Evolutionary conservation across 2,888 invertebrate species (phyloP).

Genomic region (Tetrapedia diversipes): DNA sequence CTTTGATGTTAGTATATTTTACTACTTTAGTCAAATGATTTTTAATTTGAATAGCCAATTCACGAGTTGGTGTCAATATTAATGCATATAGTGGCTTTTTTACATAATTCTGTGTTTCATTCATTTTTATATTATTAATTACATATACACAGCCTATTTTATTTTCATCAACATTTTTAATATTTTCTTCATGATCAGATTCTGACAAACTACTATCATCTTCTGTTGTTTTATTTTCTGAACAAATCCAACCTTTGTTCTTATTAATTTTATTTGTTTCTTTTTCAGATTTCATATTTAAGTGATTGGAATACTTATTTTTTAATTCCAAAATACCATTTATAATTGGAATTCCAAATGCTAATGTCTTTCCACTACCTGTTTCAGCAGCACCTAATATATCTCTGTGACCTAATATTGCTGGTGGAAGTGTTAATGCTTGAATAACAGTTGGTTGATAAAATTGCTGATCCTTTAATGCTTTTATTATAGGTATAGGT

Average conservation of each 20-base stretch:
- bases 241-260: conserved; percentile 70
- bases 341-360: conserved; percentile 97
- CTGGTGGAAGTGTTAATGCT: conserved; percentile 90
- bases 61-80: conserved; percentile 97
- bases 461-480: conserved; percentile 91
- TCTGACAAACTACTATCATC: conserved; percentile 67
- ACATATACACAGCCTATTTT: conserved; percentile 86
- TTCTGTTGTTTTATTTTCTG: conserved; percentile 34
- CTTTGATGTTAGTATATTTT: conserved; percentile 90
- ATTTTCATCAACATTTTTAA: conserved; percentile 65
- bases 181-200: conserved; percentile 80
- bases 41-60: conserved; percentile 96
- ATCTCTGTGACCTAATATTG: conserved; percentile 94
- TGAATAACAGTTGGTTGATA: conserved; percentile 95
- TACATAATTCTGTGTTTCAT: conserved; percentile 69
- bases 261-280: conserved; percentile 7
- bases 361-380: conserved; percentile 99
- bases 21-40: conserved; percentile 92
- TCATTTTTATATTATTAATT: conserved; percentile 84
- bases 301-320: conserved; percentile 74
- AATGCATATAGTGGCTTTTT: conserved; percentile 90
- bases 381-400: conserved; percentile 99
- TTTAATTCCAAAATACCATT: conserved; percentile 91
- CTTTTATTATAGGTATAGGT: conserved; percentile 87
- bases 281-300: background rate